A percentile compares a stretch with the other conserved stretches of the same genome.
These are phyloP conservation scores for Balaeniceps rex DNA, from an alignment of 2,113 vertebrate species.

Conservation along the genomic window DNA sequence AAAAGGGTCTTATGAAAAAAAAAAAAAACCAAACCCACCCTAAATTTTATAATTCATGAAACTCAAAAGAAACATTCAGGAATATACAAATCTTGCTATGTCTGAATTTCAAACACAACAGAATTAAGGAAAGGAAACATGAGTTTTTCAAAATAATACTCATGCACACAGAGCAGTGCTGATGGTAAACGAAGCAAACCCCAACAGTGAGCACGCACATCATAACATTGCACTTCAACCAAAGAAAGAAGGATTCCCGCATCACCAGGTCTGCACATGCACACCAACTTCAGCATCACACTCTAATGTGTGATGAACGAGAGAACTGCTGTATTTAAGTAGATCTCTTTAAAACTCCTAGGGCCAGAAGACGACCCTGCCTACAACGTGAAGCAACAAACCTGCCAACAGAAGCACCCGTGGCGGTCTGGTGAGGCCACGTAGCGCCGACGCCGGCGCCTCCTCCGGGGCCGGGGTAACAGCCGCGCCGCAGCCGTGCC, in stretches of 20 bases:
- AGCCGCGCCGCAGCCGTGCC: too few species aligned
- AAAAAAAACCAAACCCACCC: neutral
- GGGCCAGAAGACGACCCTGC: neutral
- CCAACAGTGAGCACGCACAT: rapidly evolving
- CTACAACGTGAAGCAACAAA: neutral
- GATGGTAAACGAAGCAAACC: neutral
- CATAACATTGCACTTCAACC: rapidly evolving
- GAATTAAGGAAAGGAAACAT: neutral
- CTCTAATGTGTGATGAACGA: rapidly evolving
- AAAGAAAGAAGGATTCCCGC: rapidly evolving
- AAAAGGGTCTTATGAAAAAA: neutral
- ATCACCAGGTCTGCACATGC: rapidly evolving
- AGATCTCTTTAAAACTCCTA: too few species aligned
- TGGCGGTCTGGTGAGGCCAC: neutral
- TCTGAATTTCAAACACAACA: neutral
- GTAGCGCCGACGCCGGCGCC: neutral
- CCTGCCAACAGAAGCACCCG: neutral
- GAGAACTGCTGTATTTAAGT: rapidly evolving
- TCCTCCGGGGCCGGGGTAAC: too few species aligned
- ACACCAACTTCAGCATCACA: rapidly evolving
- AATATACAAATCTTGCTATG: neutral
- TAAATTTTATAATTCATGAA: neutral
- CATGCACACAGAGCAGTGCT: rapidly evolving
- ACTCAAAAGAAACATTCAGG: neutral
- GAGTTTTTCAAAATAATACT: neutral